A percentile compares a stretch with the other conserved stretches of the same genome.
Conservation (phyloP, 1,140 invertebrate genomes). For the Lepidotrigona ventralis region DNA sequence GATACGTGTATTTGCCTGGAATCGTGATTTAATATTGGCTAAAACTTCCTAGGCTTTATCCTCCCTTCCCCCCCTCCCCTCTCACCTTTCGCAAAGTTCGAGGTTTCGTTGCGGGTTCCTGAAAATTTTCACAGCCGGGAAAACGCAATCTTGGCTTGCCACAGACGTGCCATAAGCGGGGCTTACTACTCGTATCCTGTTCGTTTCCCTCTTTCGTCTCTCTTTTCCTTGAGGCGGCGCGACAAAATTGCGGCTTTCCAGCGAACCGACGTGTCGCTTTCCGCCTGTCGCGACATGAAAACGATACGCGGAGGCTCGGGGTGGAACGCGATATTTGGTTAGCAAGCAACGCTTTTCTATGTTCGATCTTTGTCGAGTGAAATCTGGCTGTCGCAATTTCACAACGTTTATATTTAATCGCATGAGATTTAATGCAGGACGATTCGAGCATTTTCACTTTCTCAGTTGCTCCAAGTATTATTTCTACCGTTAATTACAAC, state of each 20-base stretch:
- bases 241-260: conserved; percentile 35
- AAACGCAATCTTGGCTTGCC: conserved; percentile 7
- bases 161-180: conserved; percentile 15
- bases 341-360: not conserved
- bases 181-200: conserved; percentile 21
- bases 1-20: not conserved
- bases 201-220: not conserved
- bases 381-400: not conserved
- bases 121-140: conserved; percentile 6
- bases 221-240: conserved; percentile 1
- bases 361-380: not conserved
- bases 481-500: too few relatives aligned
- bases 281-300: conserved; percentile 2
- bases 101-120: not conserved
- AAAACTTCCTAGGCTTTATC: conserved; percentile 1
- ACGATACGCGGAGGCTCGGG: not conserved
- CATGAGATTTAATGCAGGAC: too few relatives aligned
- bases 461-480: not conserved
- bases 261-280: not conserved
- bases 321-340: not conserved
- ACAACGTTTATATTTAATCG: too few relatives aligned
- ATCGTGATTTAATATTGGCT: conserved; percentile 16
- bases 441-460: not conserved
- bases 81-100: too few relatives aligned
- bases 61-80: too few relatives aligned